Evolutionary conservation across 2,797 vertebrate species (phyloP).

Genomic region (Sus cebifrons): DNA sequence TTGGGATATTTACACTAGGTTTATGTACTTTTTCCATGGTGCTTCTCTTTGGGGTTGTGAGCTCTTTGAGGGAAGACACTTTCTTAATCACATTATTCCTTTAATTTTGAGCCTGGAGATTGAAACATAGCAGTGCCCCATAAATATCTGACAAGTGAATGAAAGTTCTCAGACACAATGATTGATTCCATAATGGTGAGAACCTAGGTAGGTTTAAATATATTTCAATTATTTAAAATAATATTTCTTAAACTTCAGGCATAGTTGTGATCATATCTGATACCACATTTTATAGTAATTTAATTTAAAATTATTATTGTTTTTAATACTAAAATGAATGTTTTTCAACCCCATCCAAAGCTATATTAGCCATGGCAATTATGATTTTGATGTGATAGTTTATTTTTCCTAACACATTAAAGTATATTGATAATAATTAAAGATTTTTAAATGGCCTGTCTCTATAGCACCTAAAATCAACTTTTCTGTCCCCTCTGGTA

Average conservation of each 20-base stretch:
- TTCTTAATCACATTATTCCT: constrained; percentile 22
- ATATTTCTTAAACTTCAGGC: not conserved
- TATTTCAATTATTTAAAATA: not conserved
- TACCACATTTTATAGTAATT: not conserved
- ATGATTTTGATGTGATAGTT: not conserved
- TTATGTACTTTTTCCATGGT: not conserved
- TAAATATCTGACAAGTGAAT: not conserved
- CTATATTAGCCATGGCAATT: not conserved
- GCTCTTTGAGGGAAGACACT: not conserved
- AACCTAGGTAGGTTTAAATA: not conserved
- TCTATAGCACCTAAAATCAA: not conserved
- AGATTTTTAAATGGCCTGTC: not conserved
- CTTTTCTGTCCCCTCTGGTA: not conserved
- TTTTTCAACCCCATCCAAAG: not conserved
- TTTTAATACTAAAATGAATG: not conserved
- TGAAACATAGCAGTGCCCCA: not conserved
- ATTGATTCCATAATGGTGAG: not conserved
- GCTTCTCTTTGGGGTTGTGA: not conserved
- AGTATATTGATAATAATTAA: not conserved
- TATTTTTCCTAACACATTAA: constrained; percentile 11
- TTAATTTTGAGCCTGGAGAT: not conserved
- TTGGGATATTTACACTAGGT: not conserved
- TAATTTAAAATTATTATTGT: constrained; percentile 16
- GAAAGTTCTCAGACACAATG: not conserved
- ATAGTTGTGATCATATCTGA: not conserved